These are phyloP conservation scores for Chloebia gouldiae DNA, from an alignment of 2,113 vertebrate genomes.

Conservation along the genomic window DNA sequence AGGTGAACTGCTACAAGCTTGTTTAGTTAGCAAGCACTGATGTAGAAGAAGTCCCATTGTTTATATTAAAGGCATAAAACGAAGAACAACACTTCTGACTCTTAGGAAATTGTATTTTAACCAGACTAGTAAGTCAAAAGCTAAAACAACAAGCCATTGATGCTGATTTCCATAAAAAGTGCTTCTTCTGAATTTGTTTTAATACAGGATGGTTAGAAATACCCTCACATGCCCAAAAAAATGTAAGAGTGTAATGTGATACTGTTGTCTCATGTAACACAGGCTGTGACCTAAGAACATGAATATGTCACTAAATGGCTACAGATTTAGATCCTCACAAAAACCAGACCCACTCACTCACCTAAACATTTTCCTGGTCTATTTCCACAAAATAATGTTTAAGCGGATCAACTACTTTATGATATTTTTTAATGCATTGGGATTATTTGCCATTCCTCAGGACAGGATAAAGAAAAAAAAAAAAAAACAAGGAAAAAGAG, in stretches of 20 bases:
- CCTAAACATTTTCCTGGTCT: not conserved
- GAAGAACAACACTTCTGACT: not conserved
- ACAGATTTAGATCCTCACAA: not conserved
- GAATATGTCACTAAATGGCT: not conserved
- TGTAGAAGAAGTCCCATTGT: not conserved
- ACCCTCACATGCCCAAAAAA: not conserved
- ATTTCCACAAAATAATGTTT: not conserved
- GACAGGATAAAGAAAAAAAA: not conserved
- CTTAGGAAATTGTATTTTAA: conserved; percentile 19
- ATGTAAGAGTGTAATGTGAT: not conserved
- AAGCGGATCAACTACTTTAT: not conserved
- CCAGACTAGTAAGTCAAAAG: not conserved
- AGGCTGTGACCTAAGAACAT: not conserved
- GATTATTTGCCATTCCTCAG: not conserved
- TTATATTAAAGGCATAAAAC: not conserved
- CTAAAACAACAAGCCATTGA: not conserved
- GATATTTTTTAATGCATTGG: not conserved
- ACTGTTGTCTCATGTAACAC: not conserved
- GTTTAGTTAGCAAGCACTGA: not conserved
- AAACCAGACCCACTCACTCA: not conserved
- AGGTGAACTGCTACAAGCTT: not conserved
- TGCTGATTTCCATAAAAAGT: not conserved
- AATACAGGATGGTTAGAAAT: not conserved
- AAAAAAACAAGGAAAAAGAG: not conserved
- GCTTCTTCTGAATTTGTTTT: not conserved